Base-by-base conservation (phyloP, 2,888 invertebrate species). In the Biston stratarius region DNA sequence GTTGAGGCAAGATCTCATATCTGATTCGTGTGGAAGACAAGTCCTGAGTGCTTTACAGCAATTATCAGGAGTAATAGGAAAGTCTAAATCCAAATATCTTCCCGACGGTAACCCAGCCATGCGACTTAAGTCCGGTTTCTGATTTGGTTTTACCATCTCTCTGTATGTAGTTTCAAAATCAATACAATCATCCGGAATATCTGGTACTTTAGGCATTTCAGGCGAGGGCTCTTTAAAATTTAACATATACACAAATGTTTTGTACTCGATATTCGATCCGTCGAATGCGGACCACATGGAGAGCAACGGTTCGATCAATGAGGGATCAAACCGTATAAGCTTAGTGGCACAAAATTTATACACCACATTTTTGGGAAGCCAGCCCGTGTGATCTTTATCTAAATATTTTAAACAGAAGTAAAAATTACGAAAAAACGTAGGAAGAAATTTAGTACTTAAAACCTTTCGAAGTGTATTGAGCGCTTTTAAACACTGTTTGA, bases 251-350 rank as follows among this genome's bases (percentile, higher is more conserved):
- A 94, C 85, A 75, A 95, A 95, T 38, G 81, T 91, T 78, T 88
- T 86, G 61, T 95, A 95, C 74, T 94, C 80, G 59, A 95, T 91
- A 61, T 82, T 81, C 12, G 85, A 80, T 8, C 94, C 91, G 57
- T 91, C 84, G 65, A 94, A 92, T 12, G 94, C 94, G 24, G 89
- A 77, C 84, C 94, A 89, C 75, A 93, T 81, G 10, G 80, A 79
- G 40, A 95, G 78, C 11, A 95, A 79, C 0, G 92, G 91, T 75
- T 95, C 94, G n/a, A 95, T 86, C 24, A 94, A 80, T 34, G 77
- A 67, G n/a, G 90, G 86, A 68, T 94, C 89, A 76, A 95, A 94
- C 70, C 88, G 83, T 51, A 95, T 86, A 0, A 89, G 74, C 69
- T 89, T 86, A 45, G 86, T 84, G 5, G 78, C 83, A 75, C 94